Conservation (phyloP, 2,888 invertebrate species). For the Synanthedon andrenaeformis region DNA sequence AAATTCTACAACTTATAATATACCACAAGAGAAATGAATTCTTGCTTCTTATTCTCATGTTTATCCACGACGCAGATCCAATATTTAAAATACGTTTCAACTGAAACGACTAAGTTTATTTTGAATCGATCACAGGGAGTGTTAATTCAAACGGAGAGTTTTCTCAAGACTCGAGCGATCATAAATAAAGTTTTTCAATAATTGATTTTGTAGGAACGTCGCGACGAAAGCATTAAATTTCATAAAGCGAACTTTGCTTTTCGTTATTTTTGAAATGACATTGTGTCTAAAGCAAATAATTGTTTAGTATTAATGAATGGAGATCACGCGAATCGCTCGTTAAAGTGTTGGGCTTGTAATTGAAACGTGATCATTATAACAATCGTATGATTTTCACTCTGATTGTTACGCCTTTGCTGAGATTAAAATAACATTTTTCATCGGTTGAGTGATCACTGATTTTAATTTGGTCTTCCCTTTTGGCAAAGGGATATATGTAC, state of each 20-base stretch:
- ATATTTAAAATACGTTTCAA: no score
- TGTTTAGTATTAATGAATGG: slow-evolving; percentile 1
- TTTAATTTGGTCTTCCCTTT: no score
- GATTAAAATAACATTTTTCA: slow-evolving; percentile 3
- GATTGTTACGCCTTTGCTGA: slow-evolving; percentile 8
- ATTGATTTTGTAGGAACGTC: not conserved
- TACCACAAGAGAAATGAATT: no score
- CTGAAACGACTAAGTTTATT: not conserved
- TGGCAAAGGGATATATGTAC: no score
- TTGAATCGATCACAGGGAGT: not conserved
- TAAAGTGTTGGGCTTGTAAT: slow-evolving; percentile 8
- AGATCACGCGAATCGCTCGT: slow-evolving; percentile 12
- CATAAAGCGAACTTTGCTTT: not conserved
- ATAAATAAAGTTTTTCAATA: not conserved
- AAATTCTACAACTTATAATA: no score
- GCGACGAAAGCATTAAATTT: not conserved
- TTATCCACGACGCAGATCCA: no score
- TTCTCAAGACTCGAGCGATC: not conserved
- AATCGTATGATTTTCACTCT: slow-evolving; percentile 5
- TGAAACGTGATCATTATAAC: slow-evolving; percentile 11
- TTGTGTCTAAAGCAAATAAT: slow-evolving; percentile 1
- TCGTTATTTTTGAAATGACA: not conserved
- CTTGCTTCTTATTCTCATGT: no score
- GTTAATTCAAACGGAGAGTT: not conserved
- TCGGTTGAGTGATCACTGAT: no score